A percentile compares a stretch with the other conserved stretches of the same genome.
phyloP scores from a whole-genome alignment of 64 coral and sea anemone species.

The Acropora tenuis region DNA sequence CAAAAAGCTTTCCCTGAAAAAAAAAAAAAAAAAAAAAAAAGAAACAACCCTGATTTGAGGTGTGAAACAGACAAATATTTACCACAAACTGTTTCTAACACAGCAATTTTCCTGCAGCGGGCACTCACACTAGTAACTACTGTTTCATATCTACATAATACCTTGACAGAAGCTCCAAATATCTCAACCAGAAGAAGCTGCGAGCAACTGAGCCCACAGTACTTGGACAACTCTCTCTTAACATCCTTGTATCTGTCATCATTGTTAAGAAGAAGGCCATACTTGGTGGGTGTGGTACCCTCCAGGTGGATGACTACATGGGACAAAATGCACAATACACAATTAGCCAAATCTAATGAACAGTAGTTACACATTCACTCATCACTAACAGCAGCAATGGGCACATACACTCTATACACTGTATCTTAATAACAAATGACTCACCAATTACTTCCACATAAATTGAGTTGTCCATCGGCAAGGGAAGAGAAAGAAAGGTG shows the following conservation, averaged over 20 bases:
- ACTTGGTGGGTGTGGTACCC: constrained; percentile 83
- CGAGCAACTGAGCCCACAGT: constrained; percentile 62
- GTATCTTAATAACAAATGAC: neutral
- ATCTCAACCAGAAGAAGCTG: constrained; percentile 86
- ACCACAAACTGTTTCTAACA: neutral
- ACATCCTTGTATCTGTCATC: constrained; percentile 91
- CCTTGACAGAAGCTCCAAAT: constrained; percentile 96
- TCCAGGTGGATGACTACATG: constrained; percentile 75
- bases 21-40: neutral
- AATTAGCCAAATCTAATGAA: neutral
- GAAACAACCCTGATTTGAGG: too few relatives aligned
- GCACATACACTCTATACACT: too few relatives aligned
- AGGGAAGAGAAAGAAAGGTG: constrained; percentile 91
- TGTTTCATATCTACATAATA: constrained; percentile 14
- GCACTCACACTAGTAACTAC: neutral
- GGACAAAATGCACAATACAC: neutral
- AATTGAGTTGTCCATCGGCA: constrained; percentile 98
- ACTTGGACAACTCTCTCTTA: constrained; percentile 87
- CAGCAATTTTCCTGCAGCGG: neutral
- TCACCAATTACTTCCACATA: constrained; percentile 96
- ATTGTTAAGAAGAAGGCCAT: constrained; percentile 88
- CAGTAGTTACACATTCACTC: neutral
- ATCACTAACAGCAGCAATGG: neutral
- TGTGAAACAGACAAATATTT: too few relatives aligned
- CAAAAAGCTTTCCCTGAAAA: too few relatives aligned